These are phyloP conservation scores for Camelus dromedarius DNA, from an alignment of 2,113 vertebrate genomes.

Conservation along the genomic window DNA sequence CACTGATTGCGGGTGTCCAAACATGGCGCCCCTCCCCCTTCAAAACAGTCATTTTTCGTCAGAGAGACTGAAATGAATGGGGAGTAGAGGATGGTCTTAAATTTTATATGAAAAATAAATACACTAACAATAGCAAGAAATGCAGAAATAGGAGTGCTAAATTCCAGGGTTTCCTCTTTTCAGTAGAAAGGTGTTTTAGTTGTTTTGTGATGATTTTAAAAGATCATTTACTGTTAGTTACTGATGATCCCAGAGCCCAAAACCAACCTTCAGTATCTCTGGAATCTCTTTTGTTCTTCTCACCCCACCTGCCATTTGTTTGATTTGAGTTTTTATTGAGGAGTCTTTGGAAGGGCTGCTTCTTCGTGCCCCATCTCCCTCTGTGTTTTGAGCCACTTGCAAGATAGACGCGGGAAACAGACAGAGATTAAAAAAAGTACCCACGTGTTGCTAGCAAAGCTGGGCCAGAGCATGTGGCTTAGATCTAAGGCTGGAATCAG, in stretches of 20 bases:
- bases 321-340: background rate
- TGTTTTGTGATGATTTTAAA: background rate
- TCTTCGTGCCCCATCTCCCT: background rate
- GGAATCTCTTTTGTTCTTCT: background rate
- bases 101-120: conserved; percentile 50
- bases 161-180: background rate
- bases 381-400: background rate
- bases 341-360: background rate
- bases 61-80: conserved; percentile 20
- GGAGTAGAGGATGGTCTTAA: background rate
- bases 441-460: background rate
- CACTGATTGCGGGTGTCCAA: conserved; percentile 72
- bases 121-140: conserved; percentile 1
- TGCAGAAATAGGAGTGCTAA: background rate
- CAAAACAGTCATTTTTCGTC: conserved; percentile 73
- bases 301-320: background rate
- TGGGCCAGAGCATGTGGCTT: background rate
- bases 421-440: background rate
- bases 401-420: background rate
- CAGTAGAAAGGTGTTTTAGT: background rate
- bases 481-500: background rate
- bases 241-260: background rate
- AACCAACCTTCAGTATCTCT: background rate
- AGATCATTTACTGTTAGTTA: background rate
- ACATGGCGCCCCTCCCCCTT: conserved; percentile 45